Base-by-base conservation (phyloP, 2,888 invertebrate genomes). In the Ectemnius lituratus region DNA sequence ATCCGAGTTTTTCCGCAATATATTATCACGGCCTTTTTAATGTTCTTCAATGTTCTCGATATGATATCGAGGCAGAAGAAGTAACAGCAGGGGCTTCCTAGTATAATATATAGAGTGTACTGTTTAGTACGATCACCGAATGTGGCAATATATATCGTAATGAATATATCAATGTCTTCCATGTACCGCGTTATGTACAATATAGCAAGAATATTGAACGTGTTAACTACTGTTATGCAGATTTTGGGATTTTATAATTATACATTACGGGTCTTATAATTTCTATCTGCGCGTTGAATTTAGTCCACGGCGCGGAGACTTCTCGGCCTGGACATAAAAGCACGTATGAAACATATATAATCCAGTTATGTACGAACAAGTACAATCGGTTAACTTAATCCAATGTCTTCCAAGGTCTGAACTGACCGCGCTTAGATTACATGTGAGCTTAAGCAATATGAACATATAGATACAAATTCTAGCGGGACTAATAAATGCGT, bases 201-300 rank as follows among this genome's bases (percentile, higher is more conserved):
- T 13, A 77, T 68, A 74, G 70, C 77, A 73, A 71, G 79, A 78
- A 84, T 75, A 85, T 80, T 86, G 85, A 86, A 85, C 86, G 86
- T 87, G 85, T 84, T 85, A 84, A 77, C 77, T 80, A 86, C 81
- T 85, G 88, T 89, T 88, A 82, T 81, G 72, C 86, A 86, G 83
- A 80, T 87, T 87, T 85, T 81, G 78, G 86, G 84, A 89, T 90
- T 90, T 90, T 89, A 88, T 89, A 89, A 88, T 83, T 85, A 80
- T 84, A 37, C 5, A 84, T 82, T 82, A 73, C 81, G 70, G 77
- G 78, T 74, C 71, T 79, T 80, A 78, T 81, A 76, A 84, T 82
- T 87, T 85, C 76, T 80, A 83, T 78, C 73, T 80, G 74, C 47
- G 18, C 47, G 62, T 62, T 52, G 60, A 56, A 65, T 20, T n/a